Evolutionary conservation across 2,797 vertebrate species (phyloP), one percentile per base, ranked within the genome.

Genomic region (Oceanodroma leucorhoa): DNA sequence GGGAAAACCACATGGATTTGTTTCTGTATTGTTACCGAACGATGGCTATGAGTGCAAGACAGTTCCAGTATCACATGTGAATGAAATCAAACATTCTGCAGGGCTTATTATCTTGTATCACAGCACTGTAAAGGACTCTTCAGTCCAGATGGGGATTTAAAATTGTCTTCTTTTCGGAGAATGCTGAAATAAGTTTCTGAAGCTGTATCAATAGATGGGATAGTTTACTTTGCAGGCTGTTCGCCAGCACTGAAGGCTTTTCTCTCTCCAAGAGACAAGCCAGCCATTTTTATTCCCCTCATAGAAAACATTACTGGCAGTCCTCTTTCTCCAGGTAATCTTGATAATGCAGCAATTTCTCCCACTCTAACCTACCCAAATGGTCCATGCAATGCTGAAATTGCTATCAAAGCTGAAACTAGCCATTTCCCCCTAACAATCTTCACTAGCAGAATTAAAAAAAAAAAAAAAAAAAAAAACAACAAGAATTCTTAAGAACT

Each of bases 381-480:
- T 0, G 1, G 48, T 41, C 34, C 69, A 75, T 23, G 16, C 36
- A 64, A 81, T 64, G 40, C 45, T 64, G 38, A 41, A 80, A 53
- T 65, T 22, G 32, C 64, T 36, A 41, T 53, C 19, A 38, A 26
- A 80, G 32, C 40, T 48, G n/a, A 62, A 57, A 53, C 15, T 32
- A 34, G 21, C 34, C 17, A 11, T 58, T 58, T 75, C 46, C 17
- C 67, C 50, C 11, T n/a, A 51, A 38, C 55, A 48, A 13, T 62
- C 48, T 50, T 69, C 36, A 7, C 38, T 46, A 71, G 4, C 26
- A 55, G 46, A 66, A 62, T 72, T 69, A n/a, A 36, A 36, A 36
- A 36, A 36, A 36, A 38, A 61, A 27, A 45, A n/a, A n/a, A n/a
- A n/a, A n/a, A 5, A 36, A 46, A 5, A 36, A 2, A 0, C 10